Percentiles rank a stretch among this genome's conserved stretches.
These are phyloP conservation scores for Drosophila lacertosa DNA, from an alignment of 1,140 invertebrate species.

Conservation along the genomic window DNA sequence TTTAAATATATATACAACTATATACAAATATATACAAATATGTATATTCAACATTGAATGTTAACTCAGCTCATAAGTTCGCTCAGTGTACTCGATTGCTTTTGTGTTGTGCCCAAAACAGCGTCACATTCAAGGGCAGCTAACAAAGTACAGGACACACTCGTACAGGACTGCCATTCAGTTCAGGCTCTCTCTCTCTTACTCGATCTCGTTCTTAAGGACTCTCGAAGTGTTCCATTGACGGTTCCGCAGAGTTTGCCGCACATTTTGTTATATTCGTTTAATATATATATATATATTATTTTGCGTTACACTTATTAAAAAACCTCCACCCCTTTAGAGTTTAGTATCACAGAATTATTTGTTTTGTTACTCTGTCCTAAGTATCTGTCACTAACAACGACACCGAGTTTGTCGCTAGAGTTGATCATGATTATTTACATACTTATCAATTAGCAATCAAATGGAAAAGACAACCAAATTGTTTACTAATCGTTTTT, in stretches of 20 bases:
- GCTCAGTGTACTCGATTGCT: conserved; percentile 38
- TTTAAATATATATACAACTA: conserved; percentile 1
- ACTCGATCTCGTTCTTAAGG: conserved; percentile 3
- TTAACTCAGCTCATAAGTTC: conserved; percentile 33
- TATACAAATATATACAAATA: conserved; percentile 13
- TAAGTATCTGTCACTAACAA: conserved; percentile 45
- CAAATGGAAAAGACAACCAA: conserved; percentile 42
- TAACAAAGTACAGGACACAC: conserved; percentile 36
- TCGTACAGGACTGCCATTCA: conserved; percentile 23
- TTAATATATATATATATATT: too few species aligned
- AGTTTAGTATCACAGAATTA: conserved; percentile 15
- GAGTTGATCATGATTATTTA: conserved; percentile 17
- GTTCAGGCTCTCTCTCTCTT: conserved; percentile 2
- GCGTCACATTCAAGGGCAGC: conserved; percentile 41
- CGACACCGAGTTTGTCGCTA: conserved; percentile 25
- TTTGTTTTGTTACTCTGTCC: conserved; percentile 13
- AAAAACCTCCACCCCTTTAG: conserved; percentile 14
- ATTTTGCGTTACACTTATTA: conserved; percentile 27
- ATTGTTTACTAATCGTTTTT: conserved; percentile 81
- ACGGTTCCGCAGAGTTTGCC: conserved; percentile 35
- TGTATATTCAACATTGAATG: conserved; percentile 1
- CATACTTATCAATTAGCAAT: conserved; percentile 25
- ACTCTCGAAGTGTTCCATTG: conserved; percentile 19
- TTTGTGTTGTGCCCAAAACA: conserved; percentile 44
- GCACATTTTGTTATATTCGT: conserved; percentile 22